Percentiles rank a stretch among this genome's conserved stretches.
Conservation (phyloP, 2,797 vertebrate genomes). For the Pseudopleuronectes americanus region DNA sequence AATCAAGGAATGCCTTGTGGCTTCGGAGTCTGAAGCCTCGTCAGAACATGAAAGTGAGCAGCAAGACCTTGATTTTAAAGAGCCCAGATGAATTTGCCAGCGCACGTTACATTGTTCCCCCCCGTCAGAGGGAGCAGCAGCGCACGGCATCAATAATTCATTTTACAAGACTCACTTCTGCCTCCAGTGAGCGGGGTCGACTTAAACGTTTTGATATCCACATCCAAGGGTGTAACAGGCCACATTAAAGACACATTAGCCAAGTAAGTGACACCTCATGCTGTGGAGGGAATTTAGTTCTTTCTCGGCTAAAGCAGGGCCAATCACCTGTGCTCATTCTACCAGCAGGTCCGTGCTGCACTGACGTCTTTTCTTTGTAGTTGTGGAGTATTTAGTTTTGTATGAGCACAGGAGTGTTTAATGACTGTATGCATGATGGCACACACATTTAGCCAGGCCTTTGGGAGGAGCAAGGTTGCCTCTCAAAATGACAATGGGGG, state of each 20-base stretch:
- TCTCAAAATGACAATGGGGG: constrained; percentile 30
- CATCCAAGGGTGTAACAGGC: constrained; percentile 45
- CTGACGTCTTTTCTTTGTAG: constrained; percentile 16
- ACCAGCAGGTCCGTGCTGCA: constrained; percentile 20
- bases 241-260: constrained; percentile 67
- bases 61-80: constrained; percentile 74
- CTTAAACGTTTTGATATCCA: constrained; percentile 71
- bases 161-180: constrained; percentile 70
- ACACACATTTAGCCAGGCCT: constrained; percentile 34
- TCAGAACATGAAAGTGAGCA: constrained; percentile 76
- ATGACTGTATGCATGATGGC: constrained; percentile 43
- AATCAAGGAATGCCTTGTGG: constrained; percentile 68
- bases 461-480: constrained; percentile 35
- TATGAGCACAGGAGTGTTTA: constrained; percentile 49
- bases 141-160: constrained; percentile 76
- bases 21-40: constrained; percentile 61
- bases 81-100: constrained; percentile 63
- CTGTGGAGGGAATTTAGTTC: constrained; percentile 34
- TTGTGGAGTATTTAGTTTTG: constrained; percentile 31
- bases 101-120: constrained; percentile 71
- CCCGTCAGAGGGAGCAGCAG: constrained; percentile 47
- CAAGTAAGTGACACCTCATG: constrained; percentile 55
- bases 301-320: constrained; percentile 24
- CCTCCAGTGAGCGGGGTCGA: constrained; percentile 70
- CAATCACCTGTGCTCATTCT: constrained; percentile 35